Conservation (phyloP, 2,113 vertebrate species). For the Cheilinus undulatus region DNA sequence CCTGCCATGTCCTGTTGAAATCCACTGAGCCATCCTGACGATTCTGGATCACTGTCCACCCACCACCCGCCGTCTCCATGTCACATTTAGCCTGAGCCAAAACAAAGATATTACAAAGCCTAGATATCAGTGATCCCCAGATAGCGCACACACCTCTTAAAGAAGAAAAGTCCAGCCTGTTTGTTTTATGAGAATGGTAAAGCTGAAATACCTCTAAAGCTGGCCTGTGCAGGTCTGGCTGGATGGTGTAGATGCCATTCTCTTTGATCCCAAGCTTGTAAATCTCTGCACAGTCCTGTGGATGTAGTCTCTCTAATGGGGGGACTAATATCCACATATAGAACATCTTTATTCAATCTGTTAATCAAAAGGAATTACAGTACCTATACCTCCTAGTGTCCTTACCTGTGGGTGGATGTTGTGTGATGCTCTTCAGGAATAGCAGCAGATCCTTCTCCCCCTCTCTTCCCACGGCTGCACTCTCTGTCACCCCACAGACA, state of each 20-base stretch:
- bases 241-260: constrained; percentile 87
- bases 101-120: constrained; percentile 49
- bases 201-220: constrained; percentile 82
- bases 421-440: constrained; percentile 83
- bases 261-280: constrained; percentile 85
- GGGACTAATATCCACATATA: constrained; percentile 68
- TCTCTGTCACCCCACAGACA: constrained; percentile 72
- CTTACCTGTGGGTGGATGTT: constrained; percentile 77
- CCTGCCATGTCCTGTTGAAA: constrained; percentile 87
- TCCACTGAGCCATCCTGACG: constrained; percentile 81
- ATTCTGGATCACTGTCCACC: constrained; percentile 86
- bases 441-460: constrained; percentile 83
- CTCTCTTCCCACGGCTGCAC: constrained; percentile 76
- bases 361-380: background rate
- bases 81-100: constrained; percentile 84
- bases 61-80: constrained; percentile 84
- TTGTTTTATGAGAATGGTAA: constrained; percentile 53
- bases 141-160: constrained; percentile 33
- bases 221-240: constrained; percentile 79
- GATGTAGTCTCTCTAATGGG: constrained; percentile 79
- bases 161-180: constrained; percentile 25
- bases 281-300: constrained; percentile 86
- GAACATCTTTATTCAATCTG: constrained; percentile 19
- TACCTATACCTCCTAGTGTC: background rate
- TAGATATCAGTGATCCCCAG: constrained; percentile 43